These are phyloP conservation scores for Trichonephila clavata DNA, from an alignment of 1,140 invertebrate species.

Conservation along the genomic window DNA sequence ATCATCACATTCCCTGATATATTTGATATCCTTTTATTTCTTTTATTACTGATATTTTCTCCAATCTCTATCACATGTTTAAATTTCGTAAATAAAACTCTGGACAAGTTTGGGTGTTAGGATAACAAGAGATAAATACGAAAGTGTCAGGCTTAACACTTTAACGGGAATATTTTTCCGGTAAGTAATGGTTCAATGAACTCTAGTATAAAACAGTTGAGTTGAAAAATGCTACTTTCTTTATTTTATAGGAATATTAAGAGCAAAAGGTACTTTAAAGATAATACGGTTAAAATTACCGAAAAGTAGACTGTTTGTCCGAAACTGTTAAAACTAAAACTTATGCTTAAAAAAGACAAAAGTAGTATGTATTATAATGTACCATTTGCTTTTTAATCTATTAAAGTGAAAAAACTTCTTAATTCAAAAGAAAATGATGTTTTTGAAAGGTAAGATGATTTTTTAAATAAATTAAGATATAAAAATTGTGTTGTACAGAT, in stretches of 20 bases:
- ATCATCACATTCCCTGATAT: background rate
- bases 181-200: background rate
- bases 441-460: too few species aligned
- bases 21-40: background rate
- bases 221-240: background rate
- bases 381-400: too few species aligned
- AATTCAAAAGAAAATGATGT: too few species aligned
- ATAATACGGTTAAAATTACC: background rate
- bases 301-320: background rate
- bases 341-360: background rate
- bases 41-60: background rate
- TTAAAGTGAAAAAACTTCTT: too few species aligned
- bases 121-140: slow-evolving; percentile 18
- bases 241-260: background rate
- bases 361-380: too few species aligned
- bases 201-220: background rate
- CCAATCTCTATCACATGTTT: background rate
- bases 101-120: background rate
- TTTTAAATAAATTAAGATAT: too few species aligned
- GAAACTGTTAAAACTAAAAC: background rate
- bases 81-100: slow-evolving; percentile 13
- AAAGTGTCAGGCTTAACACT: background rate
- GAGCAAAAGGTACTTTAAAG: background rate
- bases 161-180: background rate
- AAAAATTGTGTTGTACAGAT: too few species aligned